These are phyloP conservation scores for Hyperopisus bebe DNA, from an alignment of 2,113 vertebrate species.

Conservation along the genomic window DNA sequence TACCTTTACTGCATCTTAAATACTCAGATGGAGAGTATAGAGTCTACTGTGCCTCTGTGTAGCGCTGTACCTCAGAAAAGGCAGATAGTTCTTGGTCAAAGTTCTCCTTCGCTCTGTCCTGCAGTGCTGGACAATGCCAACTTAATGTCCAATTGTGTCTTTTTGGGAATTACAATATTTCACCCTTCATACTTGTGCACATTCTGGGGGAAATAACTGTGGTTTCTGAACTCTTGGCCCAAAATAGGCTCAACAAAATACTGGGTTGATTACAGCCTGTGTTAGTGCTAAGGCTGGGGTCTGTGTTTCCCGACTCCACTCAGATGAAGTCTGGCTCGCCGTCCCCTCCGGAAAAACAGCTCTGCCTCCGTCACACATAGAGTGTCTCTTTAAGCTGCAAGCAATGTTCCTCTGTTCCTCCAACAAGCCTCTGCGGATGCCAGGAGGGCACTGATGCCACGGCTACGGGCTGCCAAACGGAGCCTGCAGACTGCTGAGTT, in stretches of 20 bases:
- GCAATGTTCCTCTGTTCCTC: neutral
- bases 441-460: no score
- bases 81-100: neutral
- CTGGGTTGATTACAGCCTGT: neutral
- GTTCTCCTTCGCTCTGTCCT: neutral
- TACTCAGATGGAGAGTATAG: neutral
- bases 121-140: neutral
- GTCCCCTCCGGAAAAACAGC: neutral
- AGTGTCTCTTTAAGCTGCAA: neutral
- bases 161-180: neutral
- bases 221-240: neutral
- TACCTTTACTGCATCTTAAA: neutral
- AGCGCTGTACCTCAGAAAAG: neutral
- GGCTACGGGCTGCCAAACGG: neutral
- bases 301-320: neutral
- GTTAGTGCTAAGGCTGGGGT: neutral
- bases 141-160: neutral
- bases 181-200: neutral
- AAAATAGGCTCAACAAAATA: neutral
- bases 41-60: neutral
- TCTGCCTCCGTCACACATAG: neutral
- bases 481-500: neutral
- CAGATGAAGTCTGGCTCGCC: neutral
- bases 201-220: neutral
- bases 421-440: neutral